These are phyloP conservation scores for Drosophila rellima DNA, from an alignment of 2,888 invertebrate species.

Conservation along the genomic window DNA sequence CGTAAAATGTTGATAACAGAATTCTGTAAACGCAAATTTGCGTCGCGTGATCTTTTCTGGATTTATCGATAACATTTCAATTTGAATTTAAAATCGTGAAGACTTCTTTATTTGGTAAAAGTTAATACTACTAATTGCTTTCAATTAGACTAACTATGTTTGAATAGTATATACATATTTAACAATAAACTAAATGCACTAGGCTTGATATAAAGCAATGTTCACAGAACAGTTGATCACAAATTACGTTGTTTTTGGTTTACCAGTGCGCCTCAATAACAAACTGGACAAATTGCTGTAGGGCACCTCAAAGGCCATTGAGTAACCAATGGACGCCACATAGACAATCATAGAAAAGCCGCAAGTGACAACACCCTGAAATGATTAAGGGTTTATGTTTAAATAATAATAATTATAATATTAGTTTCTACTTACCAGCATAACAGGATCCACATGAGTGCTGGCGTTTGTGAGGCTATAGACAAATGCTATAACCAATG, in stretches of 20 bases:
- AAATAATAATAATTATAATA: not conserved
- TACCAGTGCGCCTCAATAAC: slow-evolving; percentile 56
- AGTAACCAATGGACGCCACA: slow-evolving; percentile 80
- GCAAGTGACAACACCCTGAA: slow-evolving; percentile 77
- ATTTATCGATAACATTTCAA: slow-evolving; percentile 37
- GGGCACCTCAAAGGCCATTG: slow-evolving; percentile 84
- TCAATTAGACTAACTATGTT: slow-evolving; percentile 24
- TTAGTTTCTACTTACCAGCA: slow-evolving; percentile 77
- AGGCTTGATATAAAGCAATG: slow-evolving; percentile 36
- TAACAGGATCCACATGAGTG: slow-evolving; percentile 83
- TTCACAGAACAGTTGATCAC: slow-evolving; percentile 59
- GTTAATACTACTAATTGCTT: slow-evolving; percentile 27
- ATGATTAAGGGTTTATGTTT: not conserved
- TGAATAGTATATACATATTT: slow-evolving; percentile 41
- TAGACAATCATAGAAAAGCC: slow-evolving; percentile 84
- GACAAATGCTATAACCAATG: slow-evolving; percentile 86
- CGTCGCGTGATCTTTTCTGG: not conserved
- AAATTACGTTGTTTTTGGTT: slow-evolving; percentile 63
- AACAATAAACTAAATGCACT: slow-evolving; percentile 36
- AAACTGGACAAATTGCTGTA: slow-evolving; percentile 83
- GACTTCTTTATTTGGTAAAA: slow-evolving; percentile 38
- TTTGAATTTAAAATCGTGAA: slow-evolving; percentile 28
- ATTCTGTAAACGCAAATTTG: slow-evolving; percentile 25
- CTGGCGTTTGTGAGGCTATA: slow-evolving; percentile 84
- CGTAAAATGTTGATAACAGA: not conserved